Conservation (phyloP, 2,888 invertebrate genomes). For the Hedya salicella region DNA sequence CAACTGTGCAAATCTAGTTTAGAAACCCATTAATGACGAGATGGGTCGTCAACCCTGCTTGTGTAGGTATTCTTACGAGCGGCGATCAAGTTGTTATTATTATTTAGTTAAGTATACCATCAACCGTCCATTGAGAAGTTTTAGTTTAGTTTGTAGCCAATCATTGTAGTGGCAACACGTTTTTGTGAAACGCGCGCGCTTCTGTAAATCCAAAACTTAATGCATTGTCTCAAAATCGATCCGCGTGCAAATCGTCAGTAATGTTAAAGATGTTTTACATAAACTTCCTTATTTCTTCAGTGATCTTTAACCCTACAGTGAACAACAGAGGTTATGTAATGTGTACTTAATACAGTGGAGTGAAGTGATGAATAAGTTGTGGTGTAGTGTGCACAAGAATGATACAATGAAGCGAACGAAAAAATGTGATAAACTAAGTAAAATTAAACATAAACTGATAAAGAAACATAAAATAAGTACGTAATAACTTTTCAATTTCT, state of each 20-base stretch:
- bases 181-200: constrained; percentile 47
- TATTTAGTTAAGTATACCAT: constrained; percentile 55
- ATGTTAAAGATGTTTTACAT: constrained; percentile 28
- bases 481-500: constrained; percentile 51
- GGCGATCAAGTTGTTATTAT: constrained; percentile 56
- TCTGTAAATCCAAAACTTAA: constrained; percentile 35
- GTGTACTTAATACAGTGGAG: constrained; percentile 44
- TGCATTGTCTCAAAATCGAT: constrained; percentile 23
- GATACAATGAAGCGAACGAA: constrained; percentile 69
- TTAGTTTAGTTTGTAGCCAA: constrained; percentile 70
- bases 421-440: constrained; percentile 72
- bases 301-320: constrained; percentile 58
- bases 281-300: constrained; percentile 37
- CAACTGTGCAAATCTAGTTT: constrained; percentile 52
- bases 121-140: constrained; percentile 62
- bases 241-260: constrained; percentile 18
- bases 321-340: constrained; percentile 56
- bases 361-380: constrained; percentile 61
- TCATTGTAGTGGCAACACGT: constrained; percentile 69
- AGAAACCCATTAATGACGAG: constrained; percentile 30
- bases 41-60: constrained; percentile 59
- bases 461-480: constrained; percentile 75
- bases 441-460: constrained; percentile 76
- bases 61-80: constrained; percentile 52
- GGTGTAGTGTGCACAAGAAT: constrained; percentile 50